Percentiles rank a stretch among this genome's conserved stretches.
Conservation (phyloP, 2,113 vertebrate species). For the Oncorhynchus tshawytscha region DNA sequence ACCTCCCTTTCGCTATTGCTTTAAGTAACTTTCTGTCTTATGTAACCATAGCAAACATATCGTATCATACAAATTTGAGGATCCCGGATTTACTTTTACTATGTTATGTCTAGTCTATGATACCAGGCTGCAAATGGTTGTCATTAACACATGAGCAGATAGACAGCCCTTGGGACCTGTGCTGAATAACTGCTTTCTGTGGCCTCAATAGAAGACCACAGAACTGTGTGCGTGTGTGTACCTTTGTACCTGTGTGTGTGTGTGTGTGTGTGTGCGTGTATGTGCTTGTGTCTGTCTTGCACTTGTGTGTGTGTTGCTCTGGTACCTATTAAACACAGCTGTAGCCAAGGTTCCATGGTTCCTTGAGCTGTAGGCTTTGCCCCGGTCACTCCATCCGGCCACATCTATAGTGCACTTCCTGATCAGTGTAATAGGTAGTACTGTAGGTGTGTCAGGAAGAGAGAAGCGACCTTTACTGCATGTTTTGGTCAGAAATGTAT, state of each 20-base stretch:
- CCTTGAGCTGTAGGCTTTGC: not conserved
- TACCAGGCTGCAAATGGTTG: conserved; percentile 51
- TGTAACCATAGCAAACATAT: too few species aligned
- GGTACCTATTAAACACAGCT: not conserved
- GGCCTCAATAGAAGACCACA: conserved; percentile 1
- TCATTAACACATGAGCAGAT: conserved; percentile 70
- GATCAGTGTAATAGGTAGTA: too few species aligned
- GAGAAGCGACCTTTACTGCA: too few species aligned
- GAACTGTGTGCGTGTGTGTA: not conserved
- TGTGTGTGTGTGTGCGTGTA: not conserved
- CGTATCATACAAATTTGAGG: too few species aligned
- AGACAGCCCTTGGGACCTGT: conserved; percentile 55
- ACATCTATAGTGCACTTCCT: too few species aligned
- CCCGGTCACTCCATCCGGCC: too few species aligned
- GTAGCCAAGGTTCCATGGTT: too few species aligned
- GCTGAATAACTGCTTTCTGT: conserved; percentile 56
- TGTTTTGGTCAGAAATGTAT: too few species aligned
- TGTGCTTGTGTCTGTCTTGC: not conserved
- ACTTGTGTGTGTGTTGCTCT: conserved; percentile 14
- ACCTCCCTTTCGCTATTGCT: too few species aligned
- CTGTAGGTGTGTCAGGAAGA: too few species aligned
- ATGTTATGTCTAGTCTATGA: not conserved
- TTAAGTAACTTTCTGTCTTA: too few species aligned
- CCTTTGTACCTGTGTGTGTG: not conserved
- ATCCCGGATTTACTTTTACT: too few species aligned